phyloP scores from a whole-genome alignment of 64 coral and sea anemone genomes.

The Pachyseris speciosa region DNA sequence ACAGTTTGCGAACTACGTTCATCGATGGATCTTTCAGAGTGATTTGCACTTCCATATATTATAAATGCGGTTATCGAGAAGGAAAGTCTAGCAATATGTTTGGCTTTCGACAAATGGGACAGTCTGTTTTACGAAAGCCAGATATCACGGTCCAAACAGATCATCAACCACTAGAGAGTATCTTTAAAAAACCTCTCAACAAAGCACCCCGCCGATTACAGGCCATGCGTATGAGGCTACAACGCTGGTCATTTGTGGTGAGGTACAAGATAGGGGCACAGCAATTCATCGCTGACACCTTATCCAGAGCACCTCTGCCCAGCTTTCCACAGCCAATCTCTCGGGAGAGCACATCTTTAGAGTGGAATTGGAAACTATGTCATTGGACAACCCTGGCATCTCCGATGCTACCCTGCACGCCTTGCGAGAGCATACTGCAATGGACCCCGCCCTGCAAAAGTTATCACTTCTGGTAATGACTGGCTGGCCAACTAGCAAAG shows the following conservation, averaged over 20 bases:
- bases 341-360: background rate
- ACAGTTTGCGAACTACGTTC: too few species aligned
- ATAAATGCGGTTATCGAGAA: slow-evolving; percentile 45
- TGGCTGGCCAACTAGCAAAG: too few species aligned
- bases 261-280: slow-evolving; percentile 5
- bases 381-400: background rate
- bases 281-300: background rate
- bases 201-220: slow-evolving; percentile 4
- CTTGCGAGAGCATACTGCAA: too few species aligned
- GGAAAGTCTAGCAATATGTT: slow-evolving; percentile 19
- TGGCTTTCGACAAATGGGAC: slow-evolving; percentile 24
- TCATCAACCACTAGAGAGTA: slow-evolving; percentile 2
- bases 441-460: too few species aligned
- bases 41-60: too few species aligned
- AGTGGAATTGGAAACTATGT: background rate
- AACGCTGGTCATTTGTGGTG: background rate
- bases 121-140: slow-evolving; percentile 25
- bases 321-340: background rate
- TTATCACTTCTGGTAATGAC: too few species aligned
- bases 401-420: too few species aligned
- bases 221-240: background rate
- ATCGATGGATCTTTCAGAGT: too few species aligned
- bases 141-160: slow-evolving; percentile 22
- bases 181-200: slow-evolving; percentile 15
- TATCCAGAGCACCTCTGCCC: slow-evolving; percentile 1